A percentile compares a stretch with the other conserved stretches of the same genome.
Evolutionary conservation across 2,113 vertebrate species (phyloP).

Genomic region (Halcyon senegalensis): DNA sequence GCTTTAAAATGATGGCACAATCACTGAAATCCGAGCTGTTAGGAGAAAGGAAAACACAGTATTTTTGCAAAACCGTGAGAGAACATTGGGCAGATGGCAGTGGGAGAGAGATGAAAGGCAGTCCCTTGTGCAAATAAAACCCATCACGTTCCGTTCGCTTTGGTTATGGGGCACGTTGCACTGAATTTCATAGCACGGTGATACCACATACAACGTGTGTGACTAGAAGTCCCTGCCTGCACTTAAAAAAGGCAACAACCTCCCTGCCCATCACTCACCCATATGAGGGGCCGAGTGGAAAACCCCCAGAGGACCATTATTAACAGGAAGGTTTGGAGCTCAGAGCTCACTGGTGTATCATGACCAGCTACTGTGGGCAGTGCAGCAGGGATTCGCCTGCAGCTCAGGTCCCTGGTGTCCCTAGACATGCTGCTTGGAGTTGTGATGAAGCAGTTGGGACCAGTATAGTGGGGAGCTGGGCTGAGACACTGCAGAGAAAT

Average conservation of each 20-base stretch:
- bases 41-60: neutral
- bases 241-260: neutral
- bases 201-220: neutral
- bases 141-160: neutral
- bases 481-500: neutral
- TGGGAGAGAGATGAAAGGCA: neutral
- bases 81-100: neutral
- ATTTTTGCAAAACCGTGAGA: neutral
- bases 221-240: neutral
- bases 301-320: neutral
- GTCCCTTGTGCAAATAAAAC: neutral
- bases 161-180: neutral
- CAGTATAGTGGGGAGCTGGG: neutral
- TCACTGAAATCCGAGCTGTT: neutral
- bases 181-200: neutral
- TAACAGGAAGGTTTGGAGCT: neutral
- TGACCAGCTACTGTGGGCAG: rapidly evolving
- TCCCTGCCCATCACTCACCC: neutral
- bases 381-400: neutral
- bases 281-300: neutral
- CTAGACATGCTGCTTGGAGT: neutral
- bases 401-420: neutral
- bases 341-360: neutral
- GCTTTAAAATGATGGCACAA: neutral
- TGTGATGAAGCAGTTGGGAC: neutral